phyloP scores from a whole-genome alignment of 2,888 invertebrate genomes.

The Cheilosia variabilis region DNA sequence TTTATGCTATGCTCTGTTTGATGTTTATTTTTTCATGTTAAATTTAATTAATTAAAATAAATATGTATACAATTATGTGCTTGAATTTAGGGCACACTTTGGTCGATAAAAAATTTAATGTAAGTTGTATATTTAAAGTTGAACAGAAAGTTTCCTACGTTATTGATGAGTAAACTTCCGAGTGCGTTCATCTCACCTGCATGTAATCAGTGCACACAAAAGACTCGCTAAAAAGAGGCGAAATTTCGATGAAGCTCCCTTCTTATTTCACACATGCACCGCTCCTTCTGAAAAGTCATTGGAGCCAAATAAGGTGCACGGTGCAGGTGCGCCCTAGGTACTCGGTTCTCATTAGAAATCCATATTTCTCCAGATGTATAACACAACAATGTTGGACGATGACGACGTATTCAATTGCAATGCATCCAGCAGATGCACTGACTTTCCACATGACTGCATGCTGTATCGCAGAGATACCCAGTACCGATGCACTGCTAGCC shows the following conservation, averaged over 20 bases:
- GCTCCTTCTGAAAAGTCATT: not conserved
- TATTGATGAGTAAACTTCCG: too few relatives aligned
- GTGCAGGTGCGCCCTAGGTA: not conserved
- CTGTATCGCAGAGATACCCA: conserved; percentile 12
- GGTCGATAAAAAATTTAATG: too few relatives aligned
- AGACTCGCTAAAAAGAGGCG: not conserved
- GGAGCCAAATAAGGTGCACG: not conserved
- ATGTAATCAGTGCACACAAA: not conserved
- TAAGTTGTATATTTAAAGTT: too few relatives aligned
- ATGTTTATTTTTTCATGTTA: too few relatives aligned
- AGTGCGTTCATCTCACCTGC: too few relatives aligned
- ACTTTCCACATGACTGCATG: conserved; percentile 31
- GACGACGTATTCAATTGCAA: conserved; percentile 23
- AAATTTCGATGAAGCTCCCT: not conserved
- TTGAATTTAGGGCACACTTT: too few relatives aligned
- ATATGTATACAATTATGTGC: too few relatives aligned
- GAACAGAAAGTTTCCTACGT: too few relatives aligned
- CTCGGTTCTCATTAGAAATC: conserved; percentile 35
- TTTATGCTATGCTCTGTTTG: too few relatives aligned
- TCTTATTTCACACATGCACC: not conserved
- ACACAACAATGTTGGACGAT: conserved; percentile 29
- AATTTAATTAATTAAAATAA: too few relatives aligned
- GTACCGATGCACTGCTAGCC: not conserved
- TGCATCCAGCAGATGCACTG: conserved; percentile 28
- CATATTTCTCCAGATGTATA: conserved; percentile 18